These are phyloP conservation scores for Muscidifurax raptorellus DNA, from an alignment of 1,140 invertebrate genomes.

Conservation along the genomic window DNA sequence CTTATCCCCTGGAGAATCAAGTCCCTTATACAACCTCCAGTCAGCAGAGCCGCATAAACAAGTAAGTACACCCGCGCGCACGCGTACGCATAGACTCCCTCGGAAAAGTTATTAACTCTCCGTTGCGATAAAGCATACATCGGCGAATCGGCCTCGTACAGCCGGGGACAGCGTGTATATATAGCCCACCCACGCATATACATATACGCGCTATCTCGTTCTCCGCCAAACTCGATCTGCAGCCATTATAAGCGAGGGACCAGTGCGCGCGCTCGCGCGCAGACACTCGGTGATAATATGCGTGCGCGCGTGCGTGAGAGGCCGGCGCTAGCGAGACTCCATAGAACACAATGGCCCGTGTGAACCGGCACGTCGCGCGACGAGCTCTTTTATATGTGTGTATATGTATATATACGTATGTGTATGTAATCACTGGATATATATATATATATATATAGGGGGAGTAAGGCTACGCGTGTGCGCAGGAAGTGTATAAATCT, in stretches of 20 bases:
- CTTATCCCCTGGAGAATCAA: constrained; percentile 33
- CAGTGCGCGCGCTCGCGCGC: neutral
- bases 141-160: neutral
- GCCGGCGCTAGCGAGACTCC: neutral
- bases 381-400: neutral
- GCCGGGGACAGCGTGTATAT: too few relatives aligned
- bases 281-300: neutral
- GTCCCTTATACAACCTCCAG: too few relatives aligned
- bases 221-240: constrained; percentile 57
- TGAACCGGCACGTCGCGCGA: neutral
- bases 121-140: constrained; percentile 39
- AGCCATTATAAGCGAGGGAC: constrained; percentile 45
- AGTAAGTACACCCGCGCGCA: neutral
- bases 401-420: neutral
- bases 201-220: constrained; percentile 49
- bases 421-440: neutral
- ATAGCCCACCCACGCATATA: constrained; percentile 55
- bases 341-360: constrained; percentile 30
- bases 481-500: neutral
- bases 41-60: neutral
- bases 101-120: constrained; percentile 52
- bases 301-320: neutral
- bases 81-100: neutral
- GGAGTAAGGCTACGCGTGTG: neutral
- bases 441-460: neutral